phyloP scores from a whole-genome alignment of 2,888 invertebrate species.

The Bembecia ichneumoniformis region DNA sequence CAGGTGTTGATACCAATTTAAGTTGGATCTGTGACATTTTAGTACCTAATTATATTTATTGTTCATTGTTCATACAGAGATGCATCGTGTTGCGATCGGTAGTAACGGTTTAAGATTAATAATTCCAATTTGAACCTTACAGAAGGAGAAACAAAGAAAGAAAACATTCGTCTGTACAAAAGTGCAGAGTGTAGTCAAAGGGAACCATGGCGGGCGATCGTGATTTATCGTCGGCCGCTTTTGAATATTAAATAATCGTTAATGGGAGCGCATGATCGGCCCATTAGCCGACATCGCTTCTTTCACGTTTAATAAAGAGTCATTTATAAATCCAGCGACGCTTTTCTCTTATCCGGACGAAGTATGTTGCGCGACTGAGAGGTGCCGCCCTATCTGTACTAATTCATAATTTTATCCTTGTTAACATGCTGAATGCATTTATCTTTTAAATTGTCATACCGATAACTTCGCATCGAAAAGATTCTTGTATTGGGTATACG shows the following conservation, averaged over 20 bases:
- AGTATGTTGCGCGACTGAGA: conserved; percentile 67
- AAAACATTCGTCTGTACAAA: conserved; percentile 41
- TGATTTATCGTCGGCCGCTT: conserved; percentile 69
- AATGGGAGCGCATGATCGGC: conserved; percentile 73
- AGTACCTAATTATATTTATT: neutral
- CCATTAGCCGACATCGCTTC: conserved; percentile 68
- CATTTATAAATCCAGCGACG: conserved; percentile 68
- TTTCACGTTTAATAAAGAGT: conserved; percentile 73
- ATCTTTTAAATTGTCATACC: neutral
- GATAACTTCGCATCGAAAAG: too few species aligned
- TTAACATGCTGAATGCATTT: neutral
- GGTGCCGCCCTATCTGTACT: conserved; percentile 68
- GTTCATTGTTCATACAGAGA: neutral
- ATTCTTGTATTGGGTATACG: too few species aligned
- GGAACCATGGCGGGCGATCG: conserved; percentile 60
- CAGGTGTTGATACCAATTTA: conserved; percentile 39
- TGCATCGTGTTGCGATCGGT: neutral
- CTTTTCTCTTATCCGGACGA: conserved; percentile 68
- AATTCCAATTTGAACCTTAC: conserved; percentile 15
- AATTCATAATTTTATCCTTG: conserved; percentile 68
- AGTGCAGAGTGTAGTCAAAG: conserved; percentile 64
- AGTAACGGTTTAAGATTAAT: neutral
- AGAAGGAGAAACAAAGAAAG: conserved; percentile 24
- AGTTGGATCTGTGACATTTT: conserved; percentile 10
- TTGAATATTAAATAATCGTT: conserved; percentile 74